phyloP scores from a whole-genome alignment of 2,797 vertebrate species.

The Liasis olivaceus region DNA sequence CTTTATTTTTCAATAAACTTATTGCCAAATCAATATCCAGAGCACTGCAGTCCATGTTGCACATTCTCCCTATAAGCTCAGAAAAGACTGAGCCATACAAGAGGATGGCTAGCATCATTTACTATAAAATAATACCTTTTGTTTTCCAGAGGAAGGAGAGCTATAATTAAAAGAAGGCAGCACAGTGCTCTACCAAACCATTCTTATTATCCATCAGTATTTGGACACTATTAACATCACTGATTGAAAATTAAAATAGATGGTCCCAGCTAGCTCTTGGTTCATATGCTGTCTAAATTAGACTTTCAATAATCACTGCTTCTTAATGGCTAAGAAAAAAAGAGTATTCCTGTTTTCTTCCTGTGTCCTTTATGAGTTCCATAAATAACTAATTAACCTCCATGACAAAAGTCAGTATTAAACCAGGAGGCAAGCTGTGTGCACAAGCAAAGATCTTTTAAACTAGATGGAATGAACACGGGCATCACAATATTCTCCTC shows the following conservation, averaged over 20 bases:
- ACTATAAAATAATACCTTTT: background rate
- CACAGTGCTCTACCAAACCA: constrained; percentile 42
- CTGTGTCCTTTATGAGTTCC: constrained; percentile 68
- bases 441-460: constrained; percentile 58
- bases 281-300: constrained; percentile 65
- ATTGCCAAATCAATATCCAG: background rate
- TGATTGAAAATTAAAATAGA: constrained; percentile 60
- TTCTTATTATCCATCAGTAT: constrained; percentile 58
- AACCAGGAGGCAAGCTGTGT: constrained; percentile 57
- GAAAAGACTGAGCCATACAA: background rate
- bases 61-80: background rate
- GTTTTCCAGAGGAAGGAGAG: background rate
- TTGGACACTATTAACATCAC: constrained; percentile 45
- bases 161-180: constrained; percentile 11
- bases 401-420: constrained; percentile 52
- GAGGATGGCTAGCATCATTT: background rate
- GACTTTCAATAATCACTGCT: constrained; percentile 67
- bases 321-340: constrained; percentile 68
- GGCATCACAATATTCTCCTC: constrained; percentile 57
- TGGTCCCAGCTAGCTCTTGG: constrained; percentile 46
- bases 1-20: background rate
- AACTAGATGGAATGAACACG: constrained; percentile 47
- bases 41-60: background rate
- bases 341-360: constrained; percentile 60
- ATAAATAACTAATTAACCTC: constrained; percentile 76